Evolutionary conservation across 2,113 vertebrate species (phyloP).

Genomic region (Oceanites oceanicus): DNA sequence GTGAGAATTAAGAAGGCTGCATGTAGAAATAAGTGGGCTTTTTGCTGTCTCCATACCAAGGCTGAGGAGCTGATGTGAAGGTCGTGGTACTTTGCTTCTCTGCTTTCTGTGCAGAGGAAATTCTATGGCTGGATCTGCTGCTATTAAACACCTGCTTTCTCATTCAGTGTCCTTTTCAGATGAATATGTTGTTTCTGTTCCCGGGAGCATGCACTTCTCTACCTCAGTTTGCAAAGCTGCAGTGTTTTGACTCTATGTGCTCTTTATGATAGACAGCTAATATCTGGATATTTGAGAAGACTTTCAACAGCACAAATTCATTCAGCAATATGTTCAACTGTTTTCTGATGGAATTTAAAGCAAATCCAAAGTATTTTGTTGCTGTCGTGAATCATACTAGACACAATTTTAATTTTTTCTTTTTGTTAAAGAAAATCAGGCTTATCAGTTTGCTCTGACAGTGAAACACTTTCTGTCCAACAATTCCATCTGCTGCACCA

Average conservation of each 20-base stretch:
- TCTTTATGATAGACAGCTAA: neutral
- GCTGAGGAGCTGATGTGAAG: neutral
- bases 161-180: neutral
- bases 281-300: neutral
- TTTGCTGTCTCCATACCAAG: neutral
- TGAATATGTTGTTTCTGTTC: neutral
- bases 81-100: neutral
- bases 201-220: neutral
- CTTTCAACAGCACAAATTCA: neutral
- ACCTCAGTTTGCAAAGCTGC: neutral
- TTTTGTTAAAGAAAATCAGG: neutral
- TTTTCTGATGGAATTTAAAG: neutral
- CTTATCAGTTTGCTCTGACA: constrained; percentile 12
- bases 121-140: neutral
- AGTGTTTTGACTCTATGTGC: neutral
- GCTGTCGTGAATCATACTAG: neutral
- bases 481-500: neutral
- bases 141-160: neutral
- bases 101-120: neutral
- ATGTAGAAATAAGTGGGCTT: neutral
- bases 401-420: neutral
- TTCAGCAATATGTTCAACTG: neutral
- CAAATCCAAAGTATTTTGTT: neutral
- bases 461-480: neutral
- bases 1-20: neutral